Evolutionary conservation across 2,113 vertebrate species (phyloP).

Genomic region (Corapipo altera): DNA sequence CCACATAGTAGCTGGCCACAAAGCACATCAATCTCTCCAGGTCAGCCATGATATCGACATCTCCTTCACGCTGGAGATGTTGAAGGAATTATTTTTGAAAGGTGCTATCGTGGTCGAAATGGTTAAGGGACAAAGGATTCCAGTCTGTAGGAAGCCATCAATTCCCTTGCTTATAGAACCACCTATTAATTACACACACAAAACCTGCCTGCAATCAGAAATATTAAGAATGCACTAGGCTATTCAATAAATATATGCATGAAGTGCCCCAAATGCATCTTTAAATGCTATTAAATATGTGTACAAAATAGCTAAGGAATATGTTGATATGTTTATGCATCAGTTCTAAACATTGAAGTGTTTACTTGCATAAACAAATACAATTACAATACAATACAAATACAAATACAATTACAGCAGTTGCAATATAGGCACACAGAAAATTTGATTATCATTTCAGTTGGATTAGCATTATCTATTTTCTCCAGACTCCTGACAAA

Average conservation of each 20-base stretch:
- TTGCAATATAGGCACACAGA: neutral
- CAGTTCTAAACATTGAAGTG: slow-evolving; percentile 10
- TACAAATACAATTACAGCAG: neutral
- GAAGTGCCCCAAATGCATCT: slow-evolving; percentile 4
- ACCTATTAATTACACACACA: neutral
- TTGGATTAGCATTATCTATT: neutral
- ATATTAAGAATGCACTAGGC: neutral
- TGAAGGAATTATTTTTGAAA: neutral
- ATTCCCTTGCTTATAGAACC: neutral
- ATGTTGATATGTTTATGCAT: neutral
- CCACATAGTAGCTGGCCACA: neutral
- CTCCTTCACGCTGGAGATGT: neutral
- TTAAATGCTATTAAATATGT: neutral
- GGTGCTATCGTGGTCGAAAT: neutral
- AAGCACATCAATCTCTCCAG: neutral
- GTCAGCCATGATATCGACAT: neutral
- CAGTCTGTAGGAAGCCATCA: neutral
- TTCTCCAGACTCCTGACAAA: neutral
- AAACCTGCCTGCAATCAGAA: neutral
- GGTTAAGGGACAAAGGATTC: neutral
- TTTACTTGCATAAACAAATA: slow-evolving; percentile 9
- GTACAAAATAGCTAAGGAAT: neutral
- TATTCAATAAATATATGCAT: neutral
- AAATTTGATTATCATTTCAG: neutral
- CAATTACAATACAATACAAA: neutral